phyloP scores from a whole-genome alignment of 2,888 invertebrate genomes.

The Andrena hattorfiana region DNA sequence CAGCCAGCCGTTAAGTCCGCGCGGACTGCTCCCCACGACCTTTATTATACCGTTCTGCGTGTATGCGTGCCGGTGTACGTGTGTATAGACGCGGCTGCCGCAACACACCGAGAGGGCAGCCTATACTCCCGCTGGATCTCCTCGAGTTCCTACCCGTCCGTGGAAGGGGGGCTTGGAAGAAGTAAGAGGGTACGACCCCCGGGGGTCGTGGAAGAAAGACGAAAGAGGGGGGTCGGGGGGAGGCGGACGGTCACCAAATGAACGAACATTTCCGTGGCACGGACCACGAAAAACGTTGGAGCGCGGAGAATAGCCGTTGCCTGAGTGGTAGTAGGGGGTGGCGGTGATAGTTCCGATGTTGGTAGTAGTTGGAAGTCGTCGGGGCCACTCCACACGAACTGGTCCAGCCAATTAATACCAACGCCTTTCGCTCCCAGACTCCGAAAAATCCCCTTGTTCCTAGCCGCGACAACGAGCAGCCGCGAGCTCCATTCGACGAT shows the following conservation, averaged over 20 bases:
- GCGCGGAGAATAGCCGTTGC: slow-evolving; percentile 64
- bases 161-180: slow-evolving; percentile 39
- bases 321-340: slow-evolving; percentile 13
- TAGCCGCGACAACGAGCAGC: slow-evolving; percentile 60
- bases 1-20: slow-evolving; percentile 79
- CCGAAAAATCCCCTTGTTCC: slow-evolving; percentile 69
- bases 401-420: slow-evolving; percentile 83
- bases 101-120: slow-evolving; percentile 18
- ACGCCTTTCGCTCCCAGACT: slow-evolving; percentile 70
- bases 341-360: slow-evolving; percentile 31
- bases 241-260: slow-evolving; percentile 72
- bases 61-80: slow-evolving; percentile 40
- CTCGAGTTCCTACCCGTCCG: slow-evolving; percentile 46
- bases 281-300: slow-evolving; percentile 78
- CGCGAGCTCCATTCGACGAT: slow-evolving; percentile 62
- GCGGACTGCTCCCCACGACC: slow-evolving; percentile 75
- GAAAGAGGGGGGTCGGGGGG: slow-evolving; percentile 52
- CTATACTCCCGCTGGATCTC: slow-evolving; percentile 65
- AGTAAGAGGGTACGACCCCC: slow-evolving; percentile 59
- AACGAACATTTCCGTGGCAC: slow-evolving; percentile 81
- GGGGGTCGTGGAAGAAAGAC: slow-evolving; percentile 62
- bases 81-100: slow-evolving; percentile 57
- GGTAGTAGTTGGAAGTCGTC: slow-evolving; percentile 64
- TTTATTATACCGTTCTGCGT: slow-evolving; percentile 74
- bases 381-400: slow-evolving; percentile 60